Base-by-base conservation (phyloP, 2,113 vertebrate species). In the Carettochelys insculpta region DNA sequence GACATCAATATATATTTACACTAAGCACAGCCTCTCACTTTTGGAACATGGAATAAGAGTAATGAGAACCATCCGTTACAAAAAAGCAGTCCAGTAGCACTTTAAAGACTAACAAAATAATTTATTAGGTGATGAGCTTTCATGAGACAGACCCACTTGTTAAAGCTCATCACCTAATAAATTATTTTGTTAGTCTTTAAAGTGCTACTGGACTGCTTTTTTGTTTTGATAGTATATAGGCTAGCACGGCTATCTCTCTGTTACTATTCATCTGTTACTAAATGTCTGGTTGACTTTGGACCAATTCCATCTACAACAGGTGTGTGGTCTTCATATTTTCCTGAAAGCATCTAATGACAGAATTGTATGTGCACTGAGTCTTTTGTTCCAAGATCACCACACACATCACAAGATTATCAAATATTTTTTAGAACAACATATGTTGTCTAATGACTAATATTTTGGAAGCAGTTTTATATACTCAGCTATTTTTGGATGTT, bases 251-350 rank as follows among this genome's bases (percentile, higher is more conserved):
- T n/a, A n/a, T n/a, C n/a, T n/a, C n/a, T n/a, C n/a, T n/a, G n/a
- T n/a, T n/a, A n/a, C n/a, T n/a, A n/a, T n/a, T n/a, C n/a, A n/a
- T 97, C 95, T 97, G 97, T 86, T 83, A 53, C 48, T 1, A 73
- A 94, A 90, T 3, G 2, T 88, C 92, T 92, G 87, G 87, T 80
- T 93, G 75, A 47, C 68, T 76, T 87, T 94, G 89, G 92, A 92
- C 41, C 56, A 76, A 8, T 83, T 95, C 95, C 94, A 95, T 93
- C 78, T 87, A 56, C 78, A 71, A 83, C 78, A 89, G 93, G 91
- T 93, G 79, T 54, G 80, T 81, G 53, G 73, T 80, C 88, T 86
- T 85, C 83, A 73, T 73, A 90, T 73, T 77, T 90, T 87, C 88
- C 90, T 78, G 80, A 90, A 95, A 81, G 48, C n/a, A 65, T 25